Evolutionary conservation across 2,113 vertebrate genomes (phyloP), one percentile per base, ranked within the genome.

Genomic region (Triplophysa dalaica): DNA sequence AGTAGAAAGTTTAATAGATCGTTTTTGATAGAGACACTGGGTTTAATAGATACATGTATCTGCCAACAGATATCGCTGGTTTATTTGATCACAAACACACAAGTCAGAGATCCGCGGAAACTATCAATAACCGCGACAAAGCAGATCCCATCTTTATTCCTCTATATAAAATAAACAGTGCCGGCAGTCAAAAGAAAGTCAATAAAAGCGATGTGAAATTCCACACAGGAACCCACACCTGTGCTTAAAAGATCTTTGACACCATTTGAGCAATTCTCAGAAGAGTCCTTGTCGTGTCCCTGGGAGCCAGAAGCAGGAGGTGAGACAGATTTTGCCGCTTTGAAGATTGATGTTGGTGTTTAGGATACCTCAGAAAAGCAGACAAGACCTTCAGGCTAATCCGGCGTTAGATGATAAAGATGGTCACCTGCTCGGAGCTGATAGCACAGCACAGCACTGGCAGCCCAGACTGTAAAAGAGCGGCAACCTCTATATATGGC

Each of bases 271-370:
- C 14, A 85, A 86, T 90, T 64, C 22, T 8, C 75, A 86, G 84
- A 84, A 84, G 89, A 85, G 89, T 87, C 89, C 89, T 91, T 91
- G 87, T 80, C 72, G 62, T 73, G 88, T 88, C 87, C 88, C 87
- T 82, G 72, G 83, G 73, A 82, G 64, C 56, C 8, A 50, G 43
- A 52, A 29, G 64, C 48, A 75, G 54, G n/a, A 56, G 78, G 41
- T 29, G 8, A 11, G 48, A 61, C 66, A 17, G 54, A 63, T 77
- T 65, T 72, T 24, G 79, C 68, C 14, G 13, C 70, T 84, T 73
- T 81, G 79, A 84, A 81, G 75, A 69, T 68, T 69, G 64, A 74
- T 73, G 60, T 26, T 61, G 33, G 80, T 29, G n/a, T 70, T 72
- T 79, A 73, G 75, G 58, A 60, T 21, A 64, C 79, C 75, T 83